Evolutionary conservation across 2,113 vertebrate species (phyloP), one percentile per base, ranked within the genome.

Genomic region (Poecilia latipinna): DNA sequence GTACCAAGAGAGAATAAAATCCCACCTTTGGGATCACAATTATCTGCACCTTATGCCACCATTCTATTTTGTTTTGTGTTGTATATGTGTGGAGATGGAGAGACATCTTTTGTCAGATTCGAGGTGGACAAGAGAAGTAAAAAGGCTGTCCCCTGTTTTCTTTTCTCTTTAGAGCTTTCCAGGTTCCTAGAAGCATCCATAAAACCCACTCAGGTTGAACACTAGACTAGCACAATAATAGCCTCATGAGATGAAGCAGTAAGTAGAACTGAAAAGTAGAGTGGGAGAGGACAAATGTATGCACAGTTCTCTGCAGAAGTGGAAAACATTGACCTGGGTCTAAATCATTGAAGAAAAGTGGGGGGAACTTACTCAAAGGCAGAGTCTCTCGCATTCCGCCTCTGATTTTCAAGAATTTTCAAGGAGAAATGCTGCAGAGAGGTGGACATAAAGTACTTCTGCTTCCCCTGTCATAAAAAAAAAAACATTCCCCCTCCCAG

Each of bases 131-230:
- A 44, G 11, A 65, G 67, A 61, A 75, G 61, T 3, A 63, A 65
- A 71, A 74, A 32, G 65, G 65, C 37, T 61, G 54, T 79, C 83
- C 75, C 78, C 42, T 51, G 37, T 42, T 79, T 74, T 80, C 81
- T 33, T 26, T 39, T 39, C 72, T 70, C 61, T 86, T 87, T 80
- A 78, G 66, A 69, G 68, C 70, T 63, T 61, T 48, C 67, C 29
- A 79, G 76, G 72, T 88, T 83, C 88, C 72, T 31, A 70, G 74
- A 86, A 61, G 65, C 84, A 65, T 81, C 82, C 65, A 83, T 88
- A 77, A 90, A 90, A 84, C 54, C 73, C 72, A 81, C 64, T 87
- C 68, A 74, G 65, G 83, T 80, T 79, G 87, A 91, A 88, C 90
- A 78, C 24, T 68, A 75, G 82, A 74, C 72, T 26, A 51, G 42